Percentiles rank a stretch among this genome's conserved stretches.
phyloP scores from a whole-genome alignment of 1,140 invertebrate species.

The Orussus abietinus region DNA sequence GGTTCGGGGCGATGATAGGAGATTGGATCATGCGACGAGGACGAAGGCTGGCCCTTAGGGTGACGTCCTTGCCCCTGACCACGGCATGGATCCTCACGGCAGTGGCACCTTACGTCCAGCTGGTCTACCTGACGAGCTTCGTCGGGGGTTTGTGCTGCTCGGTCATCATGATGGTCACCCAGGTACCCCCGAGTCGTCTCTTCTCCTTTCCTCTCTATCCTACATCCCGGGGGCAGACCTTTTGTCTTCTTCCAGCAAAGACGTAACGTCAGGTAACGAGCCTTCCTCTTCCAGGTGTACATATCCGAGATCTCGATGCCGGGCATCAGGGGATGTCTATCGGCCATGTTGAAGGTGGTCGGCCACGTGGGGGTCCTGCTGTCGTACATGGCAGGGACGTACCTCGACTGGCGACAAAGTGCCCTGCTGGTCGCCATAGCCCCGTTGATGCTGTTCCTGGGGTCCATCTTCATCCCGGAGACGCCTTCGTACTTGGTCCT shows the following conservation, averaged over 20 bases:
- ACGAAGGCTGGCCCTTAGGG: constrained; percentile 63
- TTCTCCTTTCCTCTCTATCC: background rate
- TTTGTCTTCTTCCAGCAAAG: too few relatives aligned
- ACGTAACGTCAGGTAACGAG: too few relatives aligned
- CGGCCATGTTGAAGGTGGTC: constrained; percentile 78
- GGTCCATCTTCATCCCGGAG: constrained; percentile 73
- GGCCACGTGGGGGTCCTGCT: constrained; percentile 81
- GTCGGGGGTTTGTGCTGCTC: constrained; percentile 76
- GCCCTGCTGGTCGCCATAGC: constrained; percentile 72
- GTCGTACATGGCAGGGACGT: constrained; percentile 75
- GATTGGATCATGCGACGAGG: constrained; percentile 73
- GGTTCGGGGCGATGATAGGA: constrained; percentile 73
- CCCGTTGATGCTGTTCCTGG: constrained; percentile 66
- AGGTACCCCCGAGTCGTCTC: constrained; percentile 52
- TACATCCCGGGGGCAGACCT: too few relatives aligned
- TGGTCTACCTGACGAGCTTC: constrained; percentile 75
- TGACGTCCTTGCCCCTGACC: constrained; percentile 68
- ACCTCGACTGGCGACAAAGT: constrained; percentile 76
- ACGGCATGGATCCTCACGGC: constrained; percentile 73
- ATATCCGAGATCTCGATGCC: constrained; percentile 87
- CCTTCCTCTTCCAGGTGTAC: constrained; percentile 64
- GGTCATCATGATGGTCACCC: constrained; percentile 73
- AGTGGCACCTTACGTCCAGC: constrained; percentile 68
- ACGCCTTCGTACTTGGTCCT: constrained; percentile 77
- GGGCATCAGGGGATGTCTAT: constrained; percentile 77